Conservation (phyloP, 2,888 invertebrate genomes). For the Neoscelio sp. region DNA sequence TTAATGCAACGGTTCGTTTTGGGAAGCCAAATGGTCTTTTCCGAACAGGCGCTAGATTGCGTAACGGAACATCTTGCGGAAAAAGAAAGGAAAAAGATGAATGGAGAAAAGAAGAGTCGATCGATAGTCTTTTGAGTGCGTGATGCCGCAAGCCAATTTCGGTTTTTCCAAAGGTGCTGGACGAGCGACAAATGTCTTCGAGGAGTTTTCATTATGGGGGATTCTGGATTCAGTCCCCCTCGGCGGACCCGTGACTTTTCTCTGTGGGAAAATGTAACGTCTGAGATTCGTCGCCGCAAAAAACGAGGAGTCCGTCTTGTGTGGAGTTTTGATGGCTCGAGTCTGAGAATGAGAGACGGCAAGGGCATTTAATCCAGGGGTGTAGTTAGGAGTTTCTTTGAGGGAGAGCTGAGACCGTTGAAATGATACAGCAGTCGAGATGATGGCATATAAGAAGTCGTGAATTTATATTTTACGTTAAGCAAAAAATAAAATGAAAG, state of each 20-base stretch:
- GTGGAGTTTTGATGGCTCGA: constrained; percentile 28
- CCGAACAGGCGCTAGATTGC: constrained; percentile 27
- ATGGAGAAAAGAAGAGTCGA: constrained; percentile 31
- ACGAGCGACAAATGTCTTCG: constrained; percentile 73
- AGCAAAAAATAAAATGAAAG: too few species aligned
- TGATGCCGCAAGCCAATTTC: constrained; percentile 56
- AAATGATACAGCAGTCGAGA: too few species aligned
- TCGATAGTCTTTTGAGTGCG: constrained; percentile 53
- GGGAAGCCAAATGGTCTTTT: constrained; percentile 28
- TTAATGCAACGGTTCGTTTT: background rate
- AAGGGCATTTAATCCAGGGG: constrained; percentile 44
- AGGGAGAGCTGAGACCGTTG: too few species aligned
- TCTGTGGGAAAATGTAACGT: constrained; percentile 82
- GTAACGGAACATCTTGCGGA: constrained; percentile 51
- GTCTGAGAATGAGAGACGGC: constrained; percentile 32
- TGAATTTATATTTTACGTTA: too few species aligned
- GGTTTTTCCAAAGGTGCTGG: constrained; percentile 66
- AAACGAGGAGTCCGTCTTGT: constrained; percentile 61
- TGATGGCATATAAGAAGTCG: too few species aligned
- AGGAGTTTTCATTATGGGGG: constrained; percentile 71
- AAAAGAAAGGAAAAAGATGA: constrained; percentile 45
- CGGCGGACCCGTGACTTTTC: constrained; percentile 77
- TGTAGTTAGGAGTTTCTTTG: constrained; percentile 12
- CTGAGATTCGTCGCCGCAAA: constrained; percentile 80
- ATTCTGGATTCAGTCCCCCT: constrained; percentile 45